These are phyloP conservation scores for Tetrapedia diversipes DNA, from an alignment of 2,888 invertebrate genomes.

Conservation along the genomic window DNA sequence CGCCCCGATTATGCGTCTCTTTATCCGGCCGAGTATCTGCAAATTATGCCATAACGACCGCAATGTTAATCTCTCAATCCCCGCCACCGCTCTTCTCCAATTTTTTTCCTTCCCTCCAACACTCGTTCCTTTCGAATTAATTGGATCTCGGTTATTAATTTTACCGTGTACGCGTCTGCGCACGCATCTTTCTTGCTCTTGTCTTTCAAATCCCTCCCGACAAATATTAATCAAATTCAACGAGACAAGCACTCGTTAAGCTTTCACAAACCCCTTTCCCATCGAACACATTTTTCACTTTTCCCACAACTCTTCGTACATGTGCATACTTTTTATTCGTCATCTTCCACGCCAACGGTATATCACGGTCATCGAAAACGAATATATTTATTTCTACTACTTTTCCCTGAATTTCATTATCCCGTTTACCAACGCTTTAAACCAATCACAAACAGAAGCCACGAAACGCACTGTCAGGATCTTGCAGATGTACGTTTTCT, in stretches of 20 bases:
- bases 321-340: background rate
- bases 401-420: background rate
- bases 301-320: too few relatives aligned
- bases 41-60: constrained; percentile 36
- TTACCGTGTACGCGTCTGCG: background rate
- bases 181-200: background rate
- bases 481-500: too few relatives aligned
- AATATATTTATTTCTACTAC: background rate
- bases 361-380: background rate
- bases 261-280: too few relatives aligned
- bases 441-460: background rate
- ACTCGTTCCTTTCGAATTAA: constrained; percentile 36
- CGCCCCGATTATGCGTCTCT: constrained; percentile 34
- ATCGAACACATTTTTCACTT: too few relatives aligned
- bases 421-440: background rate
- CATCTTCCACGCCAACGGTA: background rate
- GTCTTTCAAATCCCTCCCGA: too few relatives aligned
- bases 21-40: constrained; percentile 56
- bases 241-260: too few relatives aligned
- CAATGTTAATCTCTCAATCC: background rate
- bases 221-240: too few relatives aligned
- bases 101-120: constrained; percentile 1
- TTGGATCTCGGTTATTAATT: constrained; percentile 37
- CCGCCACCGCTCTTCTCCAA: background rate
- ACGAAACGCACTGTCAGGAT: too few relatives aligned